A percentile compares a stretch with the other conserved stretches of the same genome.
Conservation (phyloP, 2,888 invertebrate species). For the Laothoe populi region DNA sequence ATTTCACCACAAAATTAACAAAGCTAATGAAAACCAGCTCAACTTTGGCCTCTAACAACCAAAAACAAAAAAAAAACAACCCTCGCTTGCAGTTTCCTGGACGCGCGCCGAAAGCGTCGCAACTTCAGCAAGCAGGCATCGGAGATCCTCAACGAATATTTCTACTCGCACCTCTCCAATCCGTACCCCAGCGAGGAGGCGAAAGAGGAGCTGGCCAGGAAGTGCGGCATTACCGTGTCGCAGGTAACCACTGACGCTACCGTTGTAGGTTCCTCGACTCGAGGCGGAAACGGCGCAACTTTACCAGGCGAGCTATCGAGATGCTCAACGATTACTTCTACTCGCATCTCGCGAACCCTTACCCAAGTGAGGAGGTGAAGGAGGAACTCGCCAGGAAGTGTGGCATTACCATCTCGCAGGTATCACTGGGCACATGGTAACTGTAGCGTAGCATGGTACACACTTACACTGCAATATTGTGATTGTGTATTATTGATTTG, state of each 20-base stretch:
- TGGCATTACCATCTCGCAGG: slow-evolving; percentile 97
- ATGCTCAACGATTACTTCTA: slow-evolving; percentile 99
- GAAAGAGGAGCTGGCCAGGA: slow-evolving; percentile 99
- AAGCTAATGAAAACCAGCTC: slow-evolving; percentile 50
- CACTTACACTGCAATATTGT: not conserved
- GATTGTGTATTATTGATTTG: no score
- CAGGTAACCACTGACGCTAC: slow-evolving; percentile 86
- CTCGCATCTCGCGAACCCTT: slow-evolving; percentile 98
- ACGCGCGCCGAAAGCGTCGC: slow-evolving; percentile 95
- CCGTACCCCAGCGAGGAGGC: slow-evolving; percentile 99
- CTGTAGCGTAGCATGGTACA: not conserved
- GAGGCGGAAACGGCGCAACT: slow-evolving; percentile 94
- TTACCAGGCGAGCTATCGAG: slow-evolving; percentile 98
- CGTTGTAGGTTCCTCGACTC: slow-evolving; percentile 86
- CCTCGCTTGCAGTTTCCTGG: slow-evolving; percentile 86
- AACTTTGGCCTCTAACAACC: slow-evolving; percentile 57
- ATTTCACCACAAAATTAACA: not conserved
- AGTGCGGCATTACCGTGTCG: slow-evolving; percentile 99
- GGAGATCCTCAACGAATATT: slow-evolving; percentile 99
- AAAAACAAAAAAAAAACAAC: slow-evolving; percentile 31
- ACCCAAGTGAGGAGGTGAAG: slow-evolving; percentile 99
- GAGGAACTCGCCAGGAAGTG: slow-evolving; percentile 98
- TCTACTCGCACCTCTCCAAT: slow-evolving; percentile 99
- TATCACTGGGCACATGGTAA: slow-evolving; percentile 54
- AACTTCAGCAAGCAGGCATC: slow-evolving; percentile 99